These are phyloP conservation scores for Aptenodytes forsteri DNA, from an alignment of 2,113 vertebrate species.

Conservation along the genomic window DNA sequence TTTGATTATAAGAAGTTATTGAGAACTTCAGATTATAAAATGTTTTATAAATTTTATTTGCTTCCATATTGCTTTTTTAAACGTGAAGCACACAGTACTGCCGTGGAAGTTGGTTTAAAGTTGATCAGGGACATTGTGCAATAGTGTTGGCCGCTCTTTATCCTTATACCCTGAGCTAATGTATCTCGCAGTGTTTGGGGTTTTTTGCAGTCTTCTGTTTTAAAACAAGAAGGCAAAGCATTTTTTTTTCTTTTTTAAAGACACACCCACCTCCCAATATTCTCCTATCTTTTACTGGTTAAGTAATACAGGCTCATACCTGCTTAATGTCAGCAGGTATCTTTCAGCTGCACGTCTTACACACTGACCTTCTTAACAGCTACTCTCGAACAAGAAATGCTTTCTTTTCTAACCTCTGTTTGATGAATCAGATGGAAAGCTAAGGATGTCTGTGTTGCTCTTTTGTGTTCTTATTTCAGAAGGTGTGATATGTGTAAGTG, in stretches of 20 bases:
- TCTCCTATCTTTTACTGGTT: neutral
- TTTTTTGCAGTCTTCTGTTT: neutral
- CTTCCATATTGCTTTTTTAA: neutral
- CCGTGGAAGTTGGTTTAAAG: neutral
- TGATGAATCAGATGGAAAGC: neutral
- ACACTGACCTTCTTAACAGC: neutral
- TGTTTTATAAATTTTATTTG: neutral
- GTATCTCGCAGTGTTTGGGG: neutral
- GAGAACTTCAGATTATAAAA: neutral
- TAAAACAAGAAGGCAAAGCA: neutral
- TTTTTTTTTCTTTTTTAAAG: neutral
- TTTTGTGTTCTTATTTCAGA: neutral
- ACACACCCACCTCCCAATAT: rapidly evolving
- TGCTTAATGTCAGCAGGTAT: neutral
- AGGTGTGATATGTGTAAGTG: neutral
- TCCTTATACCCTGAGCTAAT: neutral
- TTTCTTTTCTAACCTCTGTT: neutral
- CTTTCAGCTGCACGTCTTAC: neutral
- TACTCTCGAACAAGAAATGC: neutral
- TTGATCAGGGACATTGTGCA: neutral
- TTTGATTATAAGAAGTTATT: neutral
- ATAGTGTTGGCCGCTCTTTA: neutral
- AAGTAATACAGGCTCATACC: neutral
- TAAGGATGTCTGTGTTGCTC: neutral
- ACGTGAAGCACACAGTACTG: neutral